These are phyloP conservation scores for Gymnosoma rotundatum DNA, from an alignment of 2,888 invertebrate species.

Conservation along the genomic window DNA sequence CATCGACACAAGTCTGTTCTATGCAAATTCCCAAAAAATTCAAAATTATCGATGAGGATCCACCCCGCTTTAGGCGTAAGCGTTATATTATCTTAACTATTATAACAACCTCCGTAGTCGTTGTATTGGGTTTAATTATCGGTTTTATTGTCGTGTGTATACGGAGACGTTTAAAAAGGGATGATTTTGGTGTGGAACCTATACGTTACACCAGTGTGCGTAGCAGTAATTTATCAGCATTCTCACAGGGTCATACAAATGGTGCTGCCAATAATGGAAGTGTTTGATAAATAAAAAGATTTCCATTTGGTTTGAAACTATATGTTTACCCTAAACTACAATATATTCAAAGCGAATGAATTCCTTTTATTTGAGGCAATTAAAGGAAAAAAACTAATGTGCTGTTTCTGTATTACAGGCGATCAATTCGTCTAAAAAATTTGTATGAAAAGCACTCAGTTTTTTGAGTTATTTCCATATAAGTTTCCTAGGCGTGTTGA, in stretches of 20 bases:
- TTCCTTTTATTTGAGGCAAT: background rate
- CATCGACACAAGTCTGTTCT: slow-evolving; percentile 76
- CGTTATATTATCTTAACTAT: slow-evolving; percentile 80
- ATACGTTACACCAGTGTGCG: slow-evolving; percentile 80
- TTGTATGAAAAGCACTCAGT: too few species aligned
- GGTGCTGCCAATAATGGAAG: slow-evolving; percentile 71
- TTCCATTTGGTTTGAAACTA: background rate
- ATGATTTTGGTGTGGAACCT: slow-evolving; percentile 79
- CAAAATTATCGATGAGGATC: slow-evolving; percentile 78
- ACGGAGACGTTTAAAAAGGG: slow-evolving; percentile 79
- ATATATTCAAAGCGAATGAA: background rate
- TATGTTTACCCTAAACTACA: background rate
- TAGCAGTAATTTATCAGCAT: slow-evolving; percentile 79
- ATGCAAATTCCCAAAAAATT: slow-evolving; percentile 78
- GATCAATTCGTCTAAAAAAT: too few species aligned
- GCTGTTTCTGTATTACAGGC: too few species aligned
- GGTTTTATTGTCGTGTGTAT: slow-evolving; percentile 79
- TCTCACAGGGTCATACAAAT: slow-evolving; percentile 75
- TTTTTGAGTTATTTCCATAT: too few species aligned
- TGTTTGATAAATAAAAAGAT: slow-evolving; percentile 41
- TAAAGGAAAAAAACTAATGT: too few species aligned
- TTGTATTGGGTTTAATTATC: slow-evolving; percentile 79
- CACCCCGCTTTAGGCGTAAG: slow-evolving; percentile 80
- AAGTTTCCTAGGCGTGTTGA: too few species aligned
- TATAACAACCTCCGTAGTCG: slow-evolving; percentile 78